Conservation (phyloP, 2,797 vertebrate species). For the Tympanoctomys barrerae region DNA sequence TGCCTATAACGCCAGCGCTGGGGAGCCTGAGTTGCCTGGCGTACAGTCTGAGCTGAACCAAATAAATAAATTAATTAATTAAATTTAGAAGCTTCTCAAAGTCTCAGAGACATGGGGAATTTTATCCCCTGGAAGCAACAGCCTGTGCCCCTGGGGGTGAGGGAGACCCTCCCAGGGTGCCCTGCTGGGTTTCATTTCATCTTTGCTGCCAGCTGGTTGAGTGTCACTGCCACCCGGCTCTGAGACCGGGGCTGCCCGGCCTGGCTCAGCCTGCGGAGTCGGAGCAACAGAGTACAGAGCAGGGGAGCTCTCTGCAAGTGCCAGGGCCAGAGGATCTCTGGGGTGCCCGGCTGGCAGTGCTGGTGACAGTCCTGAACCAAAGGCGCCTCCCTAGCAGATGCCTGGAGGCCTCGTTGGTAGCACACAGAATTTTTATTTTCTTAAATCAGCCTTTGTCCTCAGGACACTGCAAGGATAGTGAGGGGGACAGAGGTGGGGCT, state of each 20-base stretch:
- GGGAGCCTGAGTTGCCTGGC: too few species aligned
- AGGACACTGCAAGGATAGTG: not conserved
- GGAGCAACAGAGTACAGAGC: constrained; percentile 83
- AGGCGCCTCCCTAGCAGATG: constrained; percentile 21
- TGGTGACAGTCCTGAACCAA: constrained; percentile 43
- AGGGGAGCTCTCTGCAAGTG: constrained; percentile 62
- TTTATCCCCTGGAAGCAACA: constrained; percentile 86
- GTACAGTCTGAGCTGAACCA: too few species aligned
- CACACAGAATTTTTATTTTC: constrained; percentile 46
- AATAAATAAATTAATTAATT: too few species aligned
- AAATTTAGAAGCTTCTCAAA: constrained; percentile 34
- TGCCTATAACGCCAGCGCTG: too few species aligned
- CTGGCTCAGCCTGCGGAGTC: constrained; percentile 88
- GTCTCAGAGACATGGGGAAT: constrained; percentile 68
- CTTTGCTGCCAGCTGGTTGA: constrained; percentile 89
- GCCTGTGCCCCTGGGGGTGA: constrained; percentile 83
- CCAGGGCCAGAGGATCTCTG: constrained; percentile 26
- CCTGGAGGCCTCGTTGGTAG: constrained; percentile 41
- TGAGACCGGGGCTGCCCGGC: constrained; percentile 88
- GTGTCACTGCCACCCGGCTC: constrained; percentile 88
- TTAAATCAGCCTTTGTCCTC: constrained; percentile 19
- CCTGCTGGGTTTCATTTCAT: constrained; percentile 88
- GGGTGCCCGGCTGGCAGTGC: constrained; percentile 40
- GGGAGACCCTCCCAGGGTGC: constrained; percentile 85
- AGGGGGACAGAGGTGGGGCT: constrained; percentile 23